phyloP scores from a whole-genome alignment of 1,140 invertebrate species.

The Druon quercuslanigerum region DNA sequence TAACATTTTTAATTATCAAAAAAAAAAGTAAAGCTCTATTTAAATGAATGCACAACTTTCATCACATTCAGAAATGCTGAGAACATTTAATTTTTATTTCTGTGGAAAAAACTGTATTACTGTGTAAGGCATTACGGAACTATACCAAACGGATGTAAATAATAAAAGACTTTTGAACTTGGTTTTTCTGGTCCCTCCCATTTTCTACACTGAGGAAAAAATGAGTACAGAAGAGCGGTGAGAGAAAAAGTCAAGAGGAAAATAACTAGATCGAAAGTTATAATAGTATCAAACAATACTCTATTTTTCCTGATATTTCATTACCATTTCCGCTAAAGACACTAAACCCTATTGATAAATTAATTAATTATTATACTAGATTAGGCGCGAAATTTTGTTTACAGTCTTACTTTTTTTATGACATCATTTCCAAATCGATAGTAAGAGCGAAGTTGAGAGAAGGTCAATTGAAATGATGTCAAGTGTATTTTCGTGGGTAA shows the following conservation, averaged over 20 bases:
- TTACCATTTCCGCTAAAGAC: too few species aligned
- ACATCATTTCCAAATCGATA: too few species aligned
- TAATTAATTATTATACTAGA: too few species aligned
- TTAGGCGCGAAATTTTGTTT: too few species aligned
- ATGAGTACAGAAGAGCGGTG: neutral
- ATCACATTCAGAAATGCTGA: too few species aligned
- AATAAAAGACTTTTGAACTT: constrained; percentile 1
- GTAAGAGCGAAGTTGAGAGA: neutral
- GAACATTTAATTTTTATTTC: neutral
- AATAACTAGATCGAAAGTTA: constrained; percentile 16
- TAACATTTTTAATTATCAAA: too few species aligned
- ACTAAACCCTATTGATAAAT: too few species aligned
- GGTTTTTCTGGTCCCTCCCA: neutral
- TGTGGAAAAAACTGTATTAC: neutral
- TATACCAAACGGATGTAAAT: neutral
- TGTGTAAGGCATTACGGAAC: neutral
- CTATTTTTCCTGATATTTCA: neutral
- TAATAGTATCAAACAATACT: neutral
- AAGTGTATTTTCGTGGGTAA: constrained; percentile 67
- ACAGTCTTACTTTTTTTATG: too few species aligned
- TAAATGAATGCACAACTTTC: too few species aligned
- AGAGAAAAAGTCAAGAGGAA: constrained; percentile 50
- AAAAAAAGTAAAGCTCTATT: too few species aligned
- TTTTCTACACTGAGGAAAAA: constrained; percentile 3
- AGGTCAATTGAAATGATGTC: constrained; percentile 34